Conservation (phyloP, 1,140 invertebrate genomes). For the Drosophila kikkawai region DNA sequence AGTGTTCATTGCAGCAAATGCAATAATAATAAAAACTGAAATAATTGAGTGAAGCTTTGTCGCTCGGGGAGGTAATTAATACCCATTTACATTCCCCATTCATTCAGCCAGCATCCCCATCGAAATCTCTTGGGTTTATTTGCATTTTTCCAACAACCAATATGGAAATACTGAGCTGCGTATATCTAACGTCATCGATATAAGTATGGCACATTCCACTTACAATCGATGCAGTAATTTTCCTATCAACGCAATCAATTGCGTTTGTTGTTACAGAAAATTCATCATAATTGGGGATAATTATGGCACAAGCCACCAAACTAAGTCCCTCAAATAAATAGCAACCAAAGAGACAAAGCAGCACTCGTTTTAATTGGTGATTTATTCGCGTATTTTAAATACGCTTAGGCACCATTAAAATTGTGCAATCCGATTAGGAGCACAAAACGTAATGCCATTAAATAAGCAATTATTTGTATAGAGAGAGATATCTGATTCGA, state of each 20-base stretch:
- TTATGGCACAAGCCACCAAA: constrained; percentile 13
- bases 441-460: constrained; percentile 28
- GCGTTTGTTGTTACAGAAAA: constrained; percentile 25
- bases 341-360: constrained; percentile 19
- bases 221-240: constrained; percentile 56
- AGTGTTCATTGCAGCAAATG: constrained; percentile 49
- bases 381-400: constrained; percentile 28
- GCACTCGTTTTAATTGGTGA: constrained; percentile 15
- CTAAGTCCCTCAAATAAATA: constrained; percentile 8
- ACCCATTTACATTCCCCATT: constrained; percentile 18
- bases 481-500: constrained; percentile 12
- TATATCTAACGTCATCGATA: constrained; percentile 15
- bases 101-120: constrained; percentile 38
- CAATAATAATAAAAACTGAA: constrained; percentile 72
- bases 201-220: constrained; percentile 7
- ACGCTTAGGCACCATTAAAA: constrained; percentile 8
- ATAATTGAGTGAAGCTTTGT: constrained; percentile 56
- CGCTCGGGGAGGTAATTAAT: constrained; percentile 65
- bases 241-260: constrained; percentile 60
- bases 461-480: constrained; percentile 14
- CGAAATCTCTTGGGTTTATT: constrained; percentile 40
- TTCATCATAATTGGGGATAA: constrained; percentile 39
- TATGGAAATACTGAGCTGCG: constrained; percentile 36
- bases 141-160: constrained; percentile 55
- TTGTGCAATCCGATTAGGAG: constrained; percentile 31